Evolutionary conservation across 2,113 vertebrate genomes (phyloP), one percentile per base, ranked within the genome.

Genomic region (Galemys pyrenaicus): DNA sequence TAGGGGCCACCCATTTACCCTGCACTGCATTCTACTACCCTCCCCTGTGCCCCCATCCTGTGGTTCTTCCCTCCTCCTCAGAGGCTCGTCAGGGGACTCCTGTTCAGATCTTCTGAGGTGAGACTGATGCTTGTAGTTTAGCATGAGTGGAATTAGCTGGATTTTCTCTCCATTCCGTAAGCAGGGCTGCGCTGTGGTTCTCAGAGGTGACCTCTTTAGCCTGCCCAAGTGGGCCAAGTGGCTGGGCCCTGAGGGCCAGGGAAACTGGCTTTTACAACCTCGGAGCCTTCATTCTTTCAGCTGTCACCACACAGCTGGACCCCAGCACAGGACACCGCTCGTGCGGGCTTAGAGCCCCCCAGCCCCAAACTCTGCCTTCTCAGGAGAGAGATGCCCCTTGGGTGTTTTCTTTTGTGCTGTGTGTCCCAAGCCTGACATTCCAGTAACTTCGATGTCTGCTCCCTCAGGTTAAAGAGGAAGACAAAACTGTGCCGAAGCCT

Each of bases 401-500:
- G 13, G n/a, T 71, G 26, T 73, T 92, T 79, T 49, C 28, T 67
- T 70, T 54, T 20, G 16, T 79, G 78, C 65, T 19, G 56, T 9
- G 2, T 49, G 64, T 68, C 41, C 54, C 39, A 4, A 11, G 64
- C 64, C 62, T 46, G 60, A 81, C 56, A 56, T 81, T 39, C 89
- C 32, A 44, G 32, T 97, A 92, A 97, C 80, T 97, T 95, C 87
- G 98, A 90, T 97, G 65, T 98, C 95, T 98, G 71, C 93, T 97
- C 96, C 94, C 93, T 97, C 96, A 98, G 98, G 98, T 98, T 96
- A 98, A 98, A 97, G 98, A 98, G 90, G 98, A 98, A 92, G 98
- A 98, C 97, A 98, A 97, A 96, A 65, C 71, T 70, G 67, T 95
- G 83, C 89, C 28, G 60, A 97, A 97, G 95, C 84, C 95, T 54